Base-by-base conservation (phyloP, 2,797 vertebrate species). In the Neopelma chrysocephalum region DNA sequence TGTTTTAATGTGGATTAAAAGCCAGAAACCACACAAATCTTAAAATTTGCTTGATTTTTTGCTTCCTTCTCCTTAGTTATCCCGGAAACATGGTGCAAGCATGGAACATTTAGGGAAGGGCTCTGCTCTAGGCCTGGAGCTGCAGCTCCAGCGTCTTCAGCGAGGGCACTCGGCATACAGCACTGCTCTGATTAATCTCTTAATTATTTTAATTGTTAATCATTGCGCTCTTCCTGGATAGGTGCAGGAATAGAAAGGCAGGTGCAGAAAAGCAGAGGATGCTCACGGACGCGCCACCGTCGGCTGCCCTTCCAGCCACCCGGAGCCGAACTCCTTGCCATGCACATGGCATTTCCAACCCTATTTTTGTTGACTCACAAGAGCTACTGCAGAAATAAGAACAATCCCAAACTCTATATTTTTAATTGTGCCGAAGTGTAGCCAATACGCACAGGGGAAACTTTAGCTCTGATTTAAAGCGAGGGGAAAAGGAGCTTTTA, bases 171-270 rank as follows among this genome's bases (percentile, higher is more conserved):
- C 0, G 2, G 60, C 45, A 77, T 71, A 58, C 42, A 68, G 54
- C 40, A 45, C 66, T 75, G 19, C 38, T 61, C 68, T 95, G 82
- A 91, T 91, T 91, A 80, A 54, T 65, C 43, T 50, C n/a, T 58
- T 78, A 76, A 93, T 91, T 62, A 88, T 71, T 70, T 70, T 93
- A 75, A 89, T 95, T 23, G 66, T 38, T 60, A 75, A 43, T 86
- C 79, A 93, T 82, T 75, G 7, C 1, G 0, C 57, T 82, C 48
- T 91, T 93, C 72, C 91, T 58, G 1, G 1, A 3, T 23, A 51
- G 34, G 32, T 53, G 53, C 38, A 62, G 81, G 79, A 95, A 95
- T 86, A 93, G 91, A 36, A 79, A 66, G 32, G 71, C 76, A 82
- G 62, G 45, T 85, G 71, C 31, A 23, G 26, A 48, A 64, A 48